These are phyloP conservation scores for Mus spicilegus DNA, from an alignment of 2,113 vertebrate genomes.

Conservation along the genomic window DNA sequence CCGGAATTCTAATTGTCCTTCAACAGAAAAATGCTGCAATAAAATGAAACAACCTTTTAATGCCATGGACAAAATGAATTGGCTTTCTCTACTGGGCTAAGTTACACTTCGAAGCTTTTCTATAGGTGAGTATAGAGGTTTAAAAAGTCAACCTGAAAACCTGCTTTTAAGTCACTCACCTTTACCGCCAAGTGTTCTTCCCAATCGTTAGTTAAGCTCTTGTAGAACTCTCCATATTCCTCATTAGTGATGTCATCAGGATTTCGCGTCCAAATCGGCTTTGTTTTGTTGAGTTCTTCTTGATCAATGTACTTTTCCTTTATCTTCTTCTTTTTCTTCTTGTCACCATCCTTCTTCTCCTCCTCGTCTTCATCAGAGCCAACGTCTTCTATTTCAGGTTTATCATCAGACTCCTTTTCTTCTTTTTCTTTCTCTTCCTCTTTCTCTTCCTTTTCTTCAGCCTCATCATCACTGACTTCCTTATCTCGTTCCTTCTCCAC, in stretches of 20 bases:
- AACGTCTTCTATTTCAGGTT: slow-evolving; percentile 92
- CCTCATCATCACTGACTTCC: slow-evolving; percentile 92
- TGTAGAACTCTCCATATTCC: slow-evolving; percentile 97
- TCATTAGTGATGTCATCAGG: slow-evolving; percentile 97
- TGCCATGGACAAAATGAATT: not conserved
- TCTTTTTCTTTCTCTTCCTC: slow-evolving; percentile 84
- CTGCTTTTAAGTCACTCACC: slow-evolving; percentile 77
- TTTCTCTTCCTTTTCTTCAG: slow-evolving; percentile 89
- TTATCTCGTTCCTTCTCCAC: slow-evolving; percentile 93
- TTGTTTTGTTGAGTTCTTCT: slow-evolving; percentile 82
- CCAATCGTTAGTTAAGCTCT: slow-evolving; percentile 95
- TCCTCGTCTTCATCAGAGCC: slow-evolving; percentile 92
- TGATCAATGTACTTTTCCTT: slow-evolving; percentile 92
- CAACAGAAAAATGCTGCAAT: slow-evolving; percentile 96
- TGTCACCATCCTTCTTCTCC: slow-evolving; percentile 90
- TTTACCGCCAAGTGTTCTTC: slow-evolving; percentile 93
- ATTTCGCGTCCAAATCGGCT: slow-evolving; percentile 95
- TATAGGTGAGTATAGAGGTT: fast-evolving
- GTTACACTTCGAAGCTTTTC: fast-evolving
- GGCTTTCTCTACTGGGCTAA: too few relatives aligned
- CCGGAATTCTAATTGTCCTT: slow-evolving; percentile 96
- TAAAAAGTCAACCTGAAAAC: fast-evolving
- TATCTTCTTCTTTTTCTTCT: slow-evolving; percentile 87
- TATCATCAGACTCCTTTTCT: slow-evolving; percentile 86
- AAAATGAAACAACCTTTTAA: not conserved